A percentile compares a stretch with the other conserved stretches of the same genome.
phyloP scores from a whole-genome alignment of 2,888 invertebrate genomes.

The Eustalomyia histrio region DNA sequence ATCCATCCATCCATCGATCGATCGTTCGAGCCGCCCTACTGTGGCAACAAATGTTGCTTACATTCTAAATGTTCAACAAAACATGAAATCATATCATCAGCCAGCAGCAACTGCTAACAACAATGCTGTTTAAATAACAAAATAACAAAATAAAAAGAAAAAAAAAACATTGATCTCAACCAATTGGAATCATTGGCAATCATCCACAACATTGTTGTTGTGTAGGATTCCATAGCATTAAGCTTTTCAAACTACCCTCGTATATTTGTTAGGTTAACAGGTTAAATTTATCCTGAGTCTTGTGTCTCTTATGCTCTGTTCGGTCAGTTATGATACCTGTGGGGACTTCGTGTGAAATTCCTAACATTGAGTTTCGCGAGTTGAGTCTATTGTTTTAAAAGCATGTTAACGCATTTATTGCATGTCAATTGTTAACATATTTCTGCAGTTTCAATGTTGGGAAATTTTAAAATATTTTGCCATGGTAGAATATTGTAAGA shows the following conservation, averaged over 20 bases:
- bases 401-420: conserved; percentile 60
- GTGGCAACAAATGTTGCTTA: conserved; percentile 57
- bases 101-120: conserved; percentile 17
- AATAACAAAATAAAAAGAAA: too few species aligned
- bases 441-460: conserved; percentile 24
- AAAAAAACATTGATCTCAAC: conserved; percentile 1
- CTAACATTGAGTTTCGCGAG: conserved; percentile 25
- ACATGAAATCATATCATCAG: conserved; percentile 48
- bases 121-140: not conserved
- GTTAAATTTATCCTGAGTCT: conserved; percentile 58
- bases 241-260: conserved; percentile 46
- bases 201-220: conserved; percentile 19
- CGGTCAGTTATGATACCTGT: conserved; percentile 39
- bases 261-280: conserved; percentile 58
- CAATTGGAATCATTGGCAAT: conserved; percentile 3
- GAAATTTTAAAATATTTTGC: conserved; percentile 47
- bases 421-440: conserved; percentile 58
- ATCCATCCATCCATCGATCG: conserved; percentile 19
- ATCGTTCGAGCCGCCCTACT: conserved; percentile 52
- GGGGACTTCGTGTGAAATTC: conserved; percentile 57
- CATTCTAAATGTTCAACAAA: conserved; percentile 50
- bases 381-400: conserved; percentile 46
- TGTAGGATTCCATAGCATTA: not conserved
- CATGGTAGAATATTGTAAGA: conserved; percentile 11
- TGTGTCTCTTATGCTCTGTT: not conserved